Evolutionary conservation across 2,888 invertebrate genomes (phyloP), one percentile per base, ranked within the genome.

Genomic region (Tryphoninae sp.): DNA sequence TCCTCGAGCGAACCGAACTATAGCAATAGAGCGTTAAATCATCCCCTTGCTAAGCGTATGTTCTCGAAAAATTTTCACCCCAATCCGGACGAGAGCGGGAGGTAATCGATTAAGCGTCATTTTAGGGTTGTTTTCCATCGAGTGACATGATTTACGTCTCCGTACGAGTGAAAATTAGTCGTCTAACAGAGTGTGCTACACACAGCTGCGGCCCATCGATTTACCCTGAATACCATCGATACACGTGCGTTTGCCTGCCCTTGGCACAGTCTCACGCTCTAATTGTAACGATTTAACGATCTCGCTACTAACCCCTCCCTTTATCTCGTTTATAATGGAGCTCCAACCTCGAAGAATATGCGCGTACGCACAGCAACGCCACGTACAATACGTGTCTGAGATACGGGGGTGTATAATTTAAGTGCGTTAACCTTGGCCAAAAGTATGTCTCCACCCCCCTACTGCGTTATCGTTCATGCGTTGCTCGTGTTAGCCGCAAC

Each of bases 201-300:
- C 22, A 40, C 89, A 88, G 87, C 87, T 89, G 88, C 69, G 83
- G 62, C 67, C 49, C 53, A 26, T 69, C 62, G 80, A 80, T 49
- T 75, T 45, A 49, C 59, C 62, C 33, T 78, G 58, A 42, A 65
- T 62, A 67, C 65, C 71, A 67, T 23, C 4, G 26, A 64, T 26
- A 40, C 81, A 72, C 78, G 78, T 78, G 81, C 74, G 45, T 81
- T 74, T 75, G 71, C 67, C 75, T 62, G 59, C 53, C 67, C 75
- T 75, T 71, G 67, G 71, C 71, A 75, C 75, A 77, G 55, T 82
- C 75, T 72, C 81, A 75, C 71, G 84, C 85, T 83, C 84, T 89
- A 88, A 89, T 89, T 89, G 86, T 86, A 83, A 88, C 89, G 86
- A 86, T 88, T 89, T 89, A 85, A 81, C 86, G 85, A 86, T 87